A percentile compares a stretch with the other conserved stretches of the same genome.
phyloP scores from a whole-genome alignment of 2,888 invertebrate genomes.

The Sepiola atlantica region DNA sequence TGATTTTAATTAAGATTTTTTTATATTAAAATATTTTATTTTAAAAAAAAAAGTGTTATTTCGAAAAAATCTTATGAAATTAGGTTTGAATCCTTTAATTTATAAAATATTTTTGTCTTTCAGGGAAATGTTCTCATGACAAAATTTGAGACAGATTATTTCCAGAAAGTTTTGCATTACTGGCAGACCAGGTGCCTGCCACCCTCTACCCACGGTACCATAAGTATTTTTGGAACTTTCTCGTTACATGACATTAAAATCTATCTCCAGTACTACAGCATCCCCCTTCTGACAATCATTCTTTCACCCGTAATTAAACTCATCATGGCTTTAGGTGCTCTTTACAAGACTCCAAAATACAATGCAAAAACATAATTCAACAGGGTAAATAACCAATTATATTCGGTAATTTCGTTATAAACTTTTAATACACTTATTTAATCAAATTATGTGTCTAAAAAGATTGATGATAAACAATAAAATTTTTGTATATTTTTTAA shows the following conservation, averaged over 20 bases:
- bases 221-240: constrained; percentile 66
- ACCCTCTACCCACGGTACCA: constrained; percentile 62
- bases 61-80: neutral
- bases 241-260: constrained; percentile 66
- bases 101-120: constrained; percentile 49
- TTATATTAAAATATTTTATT: too few relatives aligned
- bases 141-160: constrained; percentile 58
- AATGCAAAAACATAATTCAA: neutral
- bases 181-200: constrained; percentile 69
- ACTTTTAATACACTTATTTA: too few relatives aligned
- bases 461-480: too few relatives aligned
- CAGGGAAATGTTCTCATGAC: constrained; percentile 64
- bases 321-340: constrained; percentile 60
- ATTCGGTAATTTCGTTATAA: too few relatives aligned
- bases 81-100: neutral
- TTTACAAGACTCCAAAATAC: constrained; percentile 54
- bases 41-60: too few relatives aligned
- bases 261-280: constrained; percentile 71
- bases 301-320: constrained; percentile 68
- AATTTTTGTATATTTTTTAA: too few relatives aligned
- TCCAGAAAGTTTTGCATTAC: constrained; percentile 62
- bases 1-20: too few relatives aligned
- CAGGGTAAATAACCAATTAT: too few relatives aligned
- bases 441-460: too few relatives aligned
- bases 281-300: constrained; percentile 68